These are phyloP conservation scores for Nasonia vitripennis DNA, from an alignment of 1,140 invertebrate species.

Conservation along the genomic window DNA sequence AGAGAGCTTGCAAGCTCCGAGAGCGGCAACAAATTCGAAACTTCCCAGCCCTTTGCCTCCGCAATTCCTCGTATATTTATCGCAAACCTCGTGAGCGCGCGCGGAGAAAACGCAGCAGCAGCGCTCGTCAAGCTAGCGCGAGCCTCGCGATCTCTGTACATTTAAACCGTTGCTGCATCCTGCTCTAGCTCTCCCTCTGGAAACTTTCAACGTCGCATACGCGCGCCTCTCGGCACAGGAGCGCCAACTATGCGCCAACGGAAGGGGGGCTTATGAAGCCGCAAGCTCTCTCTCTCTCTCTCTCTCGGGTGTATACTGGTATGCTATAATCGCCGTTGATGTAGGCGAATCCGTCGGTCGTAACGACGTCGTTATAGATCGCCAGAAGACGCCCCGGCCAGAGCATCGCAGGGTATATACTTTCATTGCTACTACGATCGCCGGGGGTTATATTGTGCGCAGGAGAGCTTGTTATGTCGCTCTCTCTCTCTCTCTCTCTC, in stretches of 20 bases:
- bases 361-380: slow-evolving; percentile 67
- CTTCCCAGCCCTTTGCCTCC: not conserved
- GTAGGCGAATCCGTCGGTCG: slow-evolving; percentile 58
- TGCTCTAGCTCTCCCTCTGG: not conserved
- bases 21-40: not conserved
- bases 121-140: not conserved
- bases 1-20: too few species aligned
- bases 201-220: slow-evolving; percentile 3
- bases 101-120: not conserved
- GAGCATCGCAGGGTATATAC: not conserved
- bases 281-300: slow-evolving; percentile 51
- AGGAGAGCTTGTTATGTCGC: not conserved
- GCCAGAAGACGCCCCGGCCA: not conserved
- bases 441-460: not conserved
- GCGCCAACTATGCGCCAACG: slow-evolving; percentile 35
- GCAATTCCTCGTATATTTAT: not conserved
- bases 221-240: not conserved
- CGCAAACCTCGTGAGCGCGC: not conserved
- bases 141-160: not conserved
- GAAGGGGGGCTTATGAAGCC: slow-evolving; percentile 62
- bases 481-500: too few species aligned
- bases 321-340: slow-evolving; percentile 62
- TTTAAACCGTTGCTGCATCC: not conserved
- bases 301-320: slow-evolving; percentile 39
- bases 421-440: not conserved